Conservation (phyloP, 1,140 invertebrate species). For the Lucilia cuprina region DNA sequence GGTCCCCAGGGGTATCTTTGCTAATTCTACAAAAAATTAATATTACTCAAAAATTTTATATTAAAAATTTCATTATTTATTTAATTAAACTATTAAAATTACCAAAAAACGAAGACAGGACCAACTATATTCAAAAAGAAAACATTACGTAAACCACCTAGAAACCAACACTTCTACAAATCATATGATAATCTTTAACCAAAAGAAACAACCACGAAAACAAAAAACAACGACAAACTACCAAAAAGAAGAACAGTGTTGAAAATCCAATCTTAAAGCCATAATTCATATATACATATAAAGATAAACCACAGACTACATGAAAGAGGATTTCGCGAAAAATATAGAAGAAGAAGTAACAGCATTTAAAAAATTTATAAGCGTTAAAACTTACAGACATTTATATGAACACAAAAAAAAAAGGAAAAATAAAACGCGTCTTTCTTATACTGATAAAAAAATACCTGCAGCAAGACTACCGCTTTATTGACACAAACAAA, state of each 20-base stretch:
- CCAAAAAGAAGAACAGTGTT: conserved; percentile 48
- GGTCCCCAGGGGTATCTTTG: too few relatives aligned
- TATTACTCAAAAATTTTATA: too few relatives aligned
- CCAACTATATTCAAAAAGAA: too few relatives aligned
- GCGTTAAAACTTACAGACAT: conserved; percentile 13
- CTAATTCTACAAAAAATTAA: too few relatives aligned
- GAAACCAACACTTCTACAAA: conserved; percentile 13
- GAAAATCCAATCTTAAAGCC: conserved; percentile 62
- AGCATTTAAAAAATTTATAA: conserved; percentile 16
- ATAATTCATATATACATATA: conserved; percentile 59
- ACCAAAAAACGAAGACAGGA: too few relatives aligned
- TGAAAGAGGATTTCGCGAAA: background rate
- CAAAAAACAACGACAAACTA: conserved; percentile 21
- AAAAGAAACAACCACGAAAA: conserved; percentile 34
- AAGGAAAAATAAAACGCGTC: background rate
- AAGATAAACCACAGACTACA: conserved; percentile 47
- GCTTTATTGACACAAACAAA: background rate
- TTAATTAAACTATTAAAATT: too few relatives aligned
- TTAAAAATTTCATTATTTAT: too few relatives aligned
- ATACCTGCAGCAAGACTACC: background rate
- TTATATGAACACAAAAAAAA: background rate
- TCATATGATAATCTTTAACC: conserved; percentile 34
- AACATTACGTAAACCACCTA: background rate
- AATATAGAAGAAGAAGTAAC: background rate
- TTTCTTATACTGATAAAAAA: background rate